Evolutionary conservation across 1,140 invertebrate species (phyloP).

Genomic region (Micrasema minimum): DNA sequence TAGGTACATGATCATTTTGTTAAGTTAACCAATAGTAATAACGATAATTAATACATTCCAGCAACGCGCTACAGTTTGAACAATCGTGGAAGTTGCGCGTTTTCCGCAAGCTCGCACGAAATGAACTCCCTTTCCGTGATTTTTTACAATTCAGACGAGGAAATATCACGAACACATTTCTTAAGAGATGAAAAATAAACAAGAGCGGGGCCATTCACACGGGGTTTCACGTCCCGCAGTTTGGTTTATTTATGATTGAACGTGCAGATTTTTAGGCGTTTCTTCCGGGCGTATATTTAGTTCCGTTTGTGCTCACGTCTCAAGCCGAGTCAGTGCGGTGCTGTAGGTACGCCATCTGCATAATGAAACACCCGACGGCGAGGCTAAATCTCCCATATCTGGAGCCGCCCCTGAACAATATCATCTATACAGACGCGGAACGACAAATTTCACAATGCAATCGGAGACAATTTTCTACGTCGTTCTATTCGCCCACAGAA

Average conservation of each 20-base stretch:
- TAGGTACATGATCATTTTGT: no score
- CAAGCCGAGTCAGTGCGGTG: constrained; percentile 36
- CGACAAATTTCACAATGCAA: constrained; percentile 25
- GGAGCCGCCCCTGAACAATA: constrained; percentile 31
- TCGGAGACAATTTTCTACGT: constrained; percentile 14
- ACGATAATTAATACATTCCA: no score
- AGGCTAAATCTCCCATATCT: constrained; percentile 41
- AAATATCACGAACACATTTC: constrained; percentile 36
- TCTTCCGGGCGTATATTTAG: constrained; percentile 51
- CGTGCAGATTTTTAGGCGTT: constrained; percentile 53
- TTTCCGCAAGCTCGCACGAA: constrained; percentile 18
- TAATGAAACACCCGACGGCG: constrained; percentile 52
- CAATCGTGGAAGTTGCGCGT: neutral
- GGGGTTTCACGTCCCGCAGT: constrained; percentile 42
- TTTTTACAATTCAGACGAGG: constrained; percentile 33
- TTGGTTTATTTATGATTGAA: constrained; percentile 53
- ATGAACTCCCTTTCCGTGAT: constrained; percentile 31
- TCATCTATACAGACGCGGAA: no score
- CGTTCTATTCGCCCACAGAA: no score
- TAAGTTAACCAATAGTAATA: constrained; percentile 2
- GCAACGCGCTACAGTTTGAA: neutral
- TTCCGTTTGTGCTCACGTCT: constrained; percentile 46
- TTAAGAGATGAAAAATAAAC: constrained; percentile 41
- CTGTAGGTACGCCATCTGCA: constrained; percentile 51
- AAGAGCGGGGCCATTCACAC: constrained; percentile 39